Percentiles rank a stretch among this genome's conserved stretches.
Conservation (phyloP, 35 echinoderm and acorn worm genomes). For the Diadema setosum region DNA sequence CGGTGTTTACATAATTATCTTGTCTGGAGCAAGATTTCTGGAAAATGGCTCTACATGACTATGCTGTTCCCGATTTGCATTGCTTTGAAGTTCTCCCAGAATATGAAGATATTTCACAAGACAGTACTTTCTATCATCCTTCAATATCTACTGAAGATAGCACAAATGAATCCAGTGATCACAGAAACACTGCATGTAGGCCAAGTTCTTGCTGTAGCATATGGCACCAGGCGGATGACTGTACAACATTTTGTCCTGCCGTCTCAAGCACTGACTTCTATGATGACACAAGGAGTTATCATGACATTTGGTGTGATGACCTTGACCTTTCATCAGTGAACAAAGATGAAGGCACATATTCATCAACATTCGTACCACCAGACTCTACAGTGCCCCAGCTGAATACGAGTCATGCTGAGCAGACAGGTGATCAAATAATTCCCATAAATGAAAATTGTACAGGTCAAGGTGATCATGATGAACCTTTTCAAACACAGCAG, state of each 20-base stretch:
- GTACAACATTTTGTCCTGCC: not conserved
- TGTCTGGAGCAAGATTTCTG: not conserved
- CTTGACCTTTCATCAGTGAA: not conserved
- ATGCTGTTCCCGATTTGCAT: not conserved
- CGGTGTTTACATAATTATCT: not conserved
- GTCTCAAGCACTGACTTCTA: not conserved
- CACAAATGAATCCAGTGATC: not conserved
- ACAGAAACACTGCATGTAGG: not conserved
- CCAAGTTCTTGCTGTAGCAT: not conserved
- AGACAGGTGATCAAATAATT: too few relatives aligned
- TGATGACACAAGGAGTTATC: not conserved
- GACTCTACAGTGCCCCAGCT: too few relatives aligned
- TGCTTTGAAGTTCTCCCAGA: not conserved
- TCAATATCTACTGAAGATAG: not conserved
- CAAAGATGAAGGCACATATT: not conserved
- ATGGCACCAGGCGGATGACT: not conserved
- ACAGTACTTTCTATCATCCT: not conserved
- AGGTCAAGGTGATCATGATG: too few relatives aligned
- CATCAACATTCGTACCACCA: too few relatives aligned
- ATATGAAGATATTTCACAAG: not conserved
- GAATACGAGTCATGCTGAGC: too few relatives aligned
- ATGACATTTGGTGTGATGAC: not conserved
- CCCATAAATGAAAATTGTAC: too few relatives aligned
- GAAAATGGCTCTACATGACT: not conserved
- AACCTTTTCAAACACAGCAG: too few relatives aligned